Percentiles rank a stretch among this genome's conserved stretches.
Conservation (phyloP, 2,888 invertebrate genomes). For the Dichetophora obliterata region DNA sequence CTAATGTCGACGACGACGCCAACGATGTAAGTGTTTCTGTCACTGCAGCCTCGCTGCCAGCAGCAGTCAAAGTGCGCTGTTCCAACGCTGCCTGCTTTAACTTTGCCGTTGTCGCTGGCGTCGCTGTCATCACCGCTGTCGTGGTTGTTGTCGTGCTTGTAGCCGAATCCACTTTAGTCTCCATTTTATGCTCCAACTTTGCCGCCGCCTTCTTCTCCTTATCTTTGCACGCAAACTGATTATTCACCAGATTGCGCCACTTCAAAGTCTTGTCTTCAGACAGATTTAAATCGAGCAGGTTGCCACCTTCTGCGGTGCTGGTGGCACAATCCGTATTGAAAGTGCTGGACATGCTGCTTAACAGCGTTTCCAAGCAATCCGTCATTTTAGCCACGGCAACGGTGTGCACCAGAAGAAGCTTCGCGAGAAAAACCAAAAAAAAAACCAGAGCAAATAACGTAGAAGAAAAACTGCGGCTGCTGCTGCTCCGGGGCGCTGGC, state of each 20-base stretch:
- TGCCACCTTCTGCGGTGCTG: conserved; percentile 60
- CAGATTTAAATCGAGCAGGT: conserved; percentile 61
- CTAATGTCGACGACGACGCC: background rate
- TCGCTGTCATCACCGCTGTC: conserved; percentile 18
- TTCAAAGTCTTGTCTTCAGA: conserved; percentile 68
- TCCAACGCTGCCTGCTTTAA: background rate
- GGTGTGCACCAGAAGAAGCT: background rate
- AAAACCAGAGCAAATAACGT: background rate
- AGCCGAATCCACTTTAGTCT: background rate
- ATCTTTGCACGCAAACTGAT: conserved; percentile 68
- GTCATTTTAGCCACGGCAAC: conserved; percentile 56
- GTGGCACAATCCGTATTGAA: conserved; percentile 66
- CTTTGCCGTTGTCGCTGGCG: background rate
- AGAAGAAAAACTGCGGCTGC: background rate
- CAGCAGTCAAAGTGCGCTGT: background rate
- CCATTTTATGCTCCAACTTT: conserved; percentile 17
- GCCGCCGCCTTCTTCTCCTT: conserved; percentile 55
- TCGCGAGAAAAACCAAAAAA: too few species aligned
- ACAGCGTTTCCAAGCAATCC: conserved; percentile 63
- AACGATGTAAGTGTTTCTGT: background rate
- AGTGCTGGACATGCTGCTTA: conserved; percentile 66
- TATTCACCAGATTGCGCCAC: conserved; percentile 68
- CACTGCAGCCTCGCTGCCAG: background rate
- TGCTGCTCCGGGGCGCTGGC: conserved; percentile 19
- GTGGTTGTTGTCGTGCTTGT: conserved; percentile 19